Base-by-base conservation (phyloP, 2,113 vertebrate genomes). In the Prolemur simus region DNA sequence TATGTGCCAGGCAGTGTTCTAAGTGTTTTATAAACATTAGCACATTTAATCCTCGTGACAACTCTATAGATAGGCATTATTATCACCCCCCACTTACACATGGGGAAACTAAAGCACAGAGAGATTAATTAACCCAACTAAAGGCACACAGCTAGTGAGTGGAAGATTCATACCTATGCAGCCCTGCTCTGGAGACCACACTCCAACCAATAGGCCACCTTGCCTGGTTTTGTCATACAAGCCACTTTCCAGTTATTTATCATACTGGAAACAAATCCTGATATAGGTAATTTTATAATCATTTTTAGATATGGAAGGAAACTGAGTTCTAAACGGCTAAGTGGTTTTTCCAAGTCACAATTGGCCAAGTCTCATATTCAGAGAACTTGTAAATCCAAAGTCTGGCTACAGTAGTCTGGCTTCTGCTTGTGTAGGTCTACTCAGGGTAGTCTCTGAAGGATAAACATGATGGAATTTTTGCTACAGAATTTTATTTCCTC, bases 21-120 rank as follows among this genome's bases (percentile, higher is more conserved):
- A 58, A 89, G 81, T 97, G 83, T 95, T 95, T 95, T 69, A 91
- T 56, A 94, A 96, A 89, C 85, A 94, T 82, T 56, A 54, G 49
- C 39, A 83, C 63, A n/a, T 94, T 96, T 88, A 85, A 68, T 88
- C 54, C 34, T 87, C 78, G 58, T 80, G 63, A 74, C 68, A 93
- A 7, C 56, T 56, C 56, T 94, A 10, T 73, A 68, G 37, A 76
- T 66, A 89, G 68, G 74, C 49, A 64, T 89, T 71, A 78, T 91
- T 54, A 52, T 81, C 74, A 66, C 12, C 81, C 27, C 54, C 83
- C 25, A 34, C 21, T 52, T 89, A 42, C 45, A 73, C 1, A 0
- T 45, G 9, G 29, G 60, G 14, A 88, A 87, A 88, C 23, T 21
- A 81, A 83, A 91, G 49, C 69, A 63, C 78, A 91, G 63, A 76